These are phyloP conservation scores for Bettongia penicillata DNA, from an alignment of 2,113 vertebrate species.

Conservation along the genomic window DNA sequence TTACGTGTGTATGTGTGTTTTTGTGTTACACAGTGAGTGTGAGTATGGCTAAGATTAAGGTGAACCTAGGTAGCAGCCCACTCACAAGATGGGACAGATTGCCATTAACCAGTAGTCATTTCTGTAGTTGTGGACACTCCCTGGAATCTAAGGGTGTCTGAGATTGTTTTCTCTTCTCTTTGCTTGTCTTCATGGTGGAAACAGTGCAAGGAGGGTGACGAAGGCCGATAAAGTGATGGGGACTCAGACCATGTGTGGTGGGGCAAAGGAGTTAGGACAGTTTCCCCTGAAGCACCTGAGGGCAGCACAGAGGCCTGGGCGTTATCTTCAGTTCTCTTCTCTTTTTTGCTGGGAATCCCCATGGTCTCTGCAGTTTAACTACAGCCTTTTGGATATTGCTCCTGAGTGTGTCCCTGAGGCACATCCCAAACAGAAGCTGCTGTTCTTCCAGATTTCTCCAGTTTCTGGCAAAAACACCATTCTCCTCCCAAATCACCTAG, in stretches of 20 bases:
- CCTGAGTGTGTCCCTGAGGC: not conserved
- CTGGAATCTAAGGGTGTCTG: not conserved
- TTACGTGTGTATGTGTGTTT: not conserved
- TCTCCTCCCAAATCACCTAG: not conserved
- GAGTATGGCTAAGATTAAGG: not conserved
- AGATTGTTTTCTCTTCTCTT: not conserved
- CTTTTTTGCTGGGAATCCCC: not conserved
- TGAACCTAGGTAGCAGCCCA: not conserved
- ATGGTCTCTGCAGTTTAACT: not conserved
- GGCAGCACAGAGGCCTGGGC: not conserved
- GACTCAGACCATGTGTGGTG: not conserved
- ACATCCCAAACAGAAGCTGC: not conserved
- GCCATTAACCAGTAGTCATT: not conserved
- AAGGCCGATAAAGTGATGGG: too few species aligned
- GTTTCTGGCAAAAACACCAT: not conserved
- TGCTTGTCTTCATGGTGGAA: not conserved
- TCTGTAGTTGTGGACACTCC: not conserved
- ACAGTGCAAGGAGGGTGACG: not conserved
- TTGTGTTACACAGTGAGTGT: not conserved
- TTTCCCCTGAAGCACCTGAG: not conserved
- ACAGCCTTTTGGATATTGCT: not conserved
- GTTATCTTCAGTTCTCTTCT: not conserved
- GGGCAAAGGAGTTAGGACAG: not conserved
- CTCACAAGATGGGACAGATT: not conserved
- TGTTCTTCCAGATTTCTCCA: not conserved